Percentiles rank a stretch among this genome's conserved stretches.
Conservation (phyloP, 2,113 vertebrate genomes). For the Heloderma charlesbogerti region DNA sequence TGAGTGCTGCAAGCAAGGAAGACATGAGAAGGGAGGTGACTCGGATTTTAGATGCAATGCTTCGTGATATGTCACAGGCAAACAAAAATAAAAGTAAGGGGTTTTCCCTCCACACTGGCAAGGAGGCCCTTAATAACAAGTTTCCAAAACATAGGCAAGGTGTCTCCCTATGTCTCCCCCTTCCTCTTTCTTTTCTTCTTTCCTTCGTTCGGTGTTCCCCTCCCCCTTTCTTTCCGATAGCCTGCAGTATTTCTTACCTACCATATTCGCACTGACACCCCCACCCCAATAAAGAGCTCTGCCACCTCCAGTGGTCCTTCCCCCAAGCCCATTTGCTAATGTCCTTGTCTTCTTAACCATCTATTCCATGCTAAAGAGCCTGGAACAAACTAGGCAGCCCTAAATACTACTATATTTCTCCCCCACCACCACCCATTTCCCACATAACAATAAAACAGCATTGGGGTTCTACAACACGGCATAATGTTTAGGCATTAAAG, state of each 20-base stretch:
- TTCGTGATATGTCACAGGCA: neutral
- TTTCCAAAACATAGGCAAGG: neutral
- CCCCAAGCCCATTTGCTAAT: neutral
- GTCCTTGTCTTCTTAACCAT: neutral
- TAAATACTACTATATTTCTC: neutral
- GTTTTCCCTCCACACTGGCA: no score
- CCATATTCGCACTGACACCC: no score
- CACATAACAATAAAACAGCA: neutral
- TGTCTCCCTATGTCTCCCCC: neutral
- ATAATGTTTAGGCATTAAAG: neutral
- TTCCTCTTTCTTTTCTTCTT: neutral
- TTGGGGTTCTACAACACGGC: no score
- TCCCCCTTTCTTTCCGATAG: no score
- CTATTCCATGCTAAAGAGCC: neutral
- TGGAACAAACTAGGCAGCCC: neutral
- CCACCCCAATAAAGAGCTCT: neutral
- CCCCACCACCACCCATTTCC: no score
- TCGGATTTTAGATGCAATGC: neutral
- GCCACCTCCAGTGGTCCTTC: neutral
- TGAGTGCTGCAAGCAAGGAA: neutral
- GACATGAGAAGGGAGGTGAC: accelerated
- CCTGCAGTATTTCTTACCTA: neutral
- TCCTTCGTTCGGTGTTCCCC: no score
- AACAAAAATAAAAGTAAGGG: neutral
- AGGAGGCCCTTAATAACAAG: neutral